These are phyloP conservation scores for Oopsacas minuta DNA, from an alignment of 37 sponge, comb jelly and placozoan genomes.

Conservation along the genomic window DNA sequence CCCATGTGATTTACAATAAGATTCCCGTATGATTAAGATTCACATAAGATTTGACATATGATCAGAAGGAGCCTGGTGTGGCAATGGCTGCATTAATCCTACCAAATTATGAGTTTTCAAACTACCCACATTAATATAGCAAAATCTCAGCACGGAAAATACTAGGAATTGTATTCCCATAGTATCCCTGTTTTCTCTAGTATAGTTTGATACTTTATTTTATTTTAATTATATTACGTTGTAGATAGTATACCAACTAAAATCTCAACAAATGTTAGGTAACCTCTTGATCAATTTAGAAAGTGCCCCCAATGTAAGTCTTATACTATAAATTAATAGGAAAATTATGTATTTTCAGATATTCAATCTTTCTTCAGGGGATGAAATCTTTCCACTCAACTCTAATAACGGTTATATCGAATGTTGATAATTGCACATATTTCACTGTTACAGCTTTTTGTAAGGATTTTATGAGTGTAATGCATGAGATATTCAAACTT, in stretches of 20 bases:
- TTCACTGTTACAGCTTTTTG: neutral
- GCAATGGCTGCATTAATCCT: no score
- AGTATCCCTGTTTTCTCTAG: neutral
- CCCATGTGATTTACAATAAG: no score
- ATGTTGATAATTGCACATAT: neutral
- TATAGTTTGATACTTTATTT: neutral
- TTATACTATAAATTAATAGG: neutral
- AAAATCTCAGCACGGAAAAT: no score
- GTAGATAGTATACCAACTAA: neutral
- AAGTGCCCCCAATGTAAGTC: neutral
- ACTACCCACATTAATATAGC: no score
- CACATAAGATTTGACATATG: no score
- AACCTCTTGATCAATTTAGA: neutral
- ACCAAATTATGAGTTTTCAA: no score
- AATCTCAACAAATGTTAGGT: neutral
- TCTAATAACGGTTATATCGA: neutral
- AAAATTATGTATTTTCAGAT: neutral
- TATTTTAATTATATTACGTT: neutral
- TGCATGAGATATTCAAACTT: neutral
- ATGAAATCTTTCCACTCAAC: neutral
- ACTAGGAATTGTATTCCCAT: no score
- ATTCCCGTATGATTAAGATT: no score
- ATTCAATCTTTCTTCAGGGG: neutral
- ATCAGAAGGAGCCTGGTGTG: no score
- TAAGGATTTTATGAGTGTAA: neutral